Percentiles rank a stretch among this genome's conserved stretches.
Evolutionary conservation across 2,797 vertebrate genomes (phyloP).

Genomic region (Propithecus deckenii): DNA sequence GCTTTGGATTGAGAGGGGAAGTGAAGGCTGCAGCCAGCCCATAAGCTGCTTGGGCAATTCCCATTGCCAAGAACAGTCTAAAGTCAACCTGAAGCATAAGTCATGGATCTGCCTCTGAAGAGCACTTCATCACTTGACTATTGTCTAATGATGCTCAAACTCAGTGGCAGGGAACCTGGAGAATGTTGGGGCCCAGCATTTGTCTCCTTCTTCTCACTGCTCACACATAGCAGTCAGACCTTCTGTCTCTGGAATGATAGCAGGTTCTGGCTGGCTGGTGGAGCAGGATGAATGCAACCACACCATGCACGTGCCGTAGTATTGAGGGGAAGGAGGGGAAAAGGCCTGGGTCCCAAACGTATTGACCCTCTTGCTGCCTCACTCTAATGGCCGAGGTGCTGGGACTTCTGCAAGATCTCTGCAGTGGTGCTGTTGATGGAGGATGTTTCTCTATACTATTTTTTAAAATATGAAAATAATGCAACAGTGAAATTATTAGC

Average conservation of each 20-base stretch:
- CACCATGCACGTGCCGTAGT: background rate
- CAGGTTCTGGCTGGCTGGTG: background rate
- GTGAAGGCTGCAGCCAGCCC: background rate
- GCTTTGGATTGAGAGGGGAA: background rate
- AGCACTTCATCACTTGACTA: background rate
- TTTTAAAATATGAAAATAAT: constrained; percentile 41
- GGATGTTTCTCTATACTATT: background rate
- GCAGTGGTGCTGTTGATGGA: background rate
- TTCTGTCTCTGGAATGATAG: background rate
- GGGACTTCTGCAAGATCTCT: background rate
- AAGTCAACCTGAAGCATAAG: background rate
- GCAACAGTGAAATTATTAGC: constrained; percentile 44
- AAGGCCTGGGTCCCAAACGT: background rate
- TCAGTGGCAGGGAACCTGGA: background rate
- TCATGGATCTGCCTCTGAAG: background rate
- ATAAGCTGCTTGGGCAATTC: background rate
- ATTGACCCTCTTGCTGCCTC: background rate
- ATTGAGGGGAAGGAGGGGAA: background rate
- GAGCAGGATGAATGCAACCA: background rate
- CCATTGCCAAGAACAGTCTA: background rate
- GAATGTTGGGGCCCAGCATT: background rate
- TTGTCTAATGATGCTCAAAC: background rate
- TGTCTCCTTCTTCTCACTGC: background rate
- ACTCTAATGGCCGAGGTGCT: too few species aligned
- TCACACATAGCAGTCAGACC: background rate